Evolutionary conservation across 2,797 vertebrate genomes (phyloP).

Genomic region (Odontamblyopus rebecca): DNA sequence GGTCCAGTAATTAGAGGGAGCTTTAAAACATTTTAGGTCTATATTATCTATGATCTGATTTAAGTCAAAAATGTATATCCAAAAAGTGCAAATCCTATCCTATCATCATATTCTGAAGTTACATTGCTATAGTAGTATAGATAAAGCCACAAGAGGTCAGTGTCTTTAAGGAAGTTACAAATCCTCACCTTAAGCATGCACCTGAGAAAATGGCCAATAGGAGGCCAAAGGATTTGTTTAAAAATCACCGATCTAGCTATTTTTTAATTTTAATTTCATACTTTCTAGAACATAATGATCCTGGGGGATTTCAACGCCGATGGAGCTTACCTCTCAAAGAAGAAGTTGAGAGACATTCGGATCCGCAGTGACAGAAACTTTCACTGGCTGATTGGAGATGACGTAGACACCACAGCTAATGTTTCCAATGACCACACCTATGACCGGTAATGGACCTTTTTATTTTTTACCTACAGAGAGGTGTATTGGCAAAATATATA

Average conservation of each 20-base stretch:
- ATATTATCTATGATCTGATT: too few relatives aligned
- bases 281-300: constrained; percentile 72
- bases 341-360: constrained; percentile 63
- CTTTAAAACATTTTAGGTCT: too few relatives aligned
- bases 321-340: constrained; percentile 56
- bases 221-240: neutral
- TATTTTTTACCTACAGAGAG: neutral
- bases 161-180: too few relatives aligned
- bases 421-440: constrained; percentile 66
- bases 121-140: too few relatives aligned
- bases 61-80: too few relatives aligned
- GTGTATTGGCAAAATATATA: too few relatives aligned
- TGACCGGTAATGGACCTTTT: constrained; percentile 58
- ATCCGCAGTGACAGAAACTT: constrained; percentile 66
- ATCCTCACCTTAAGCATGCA: too few relatives aligned
- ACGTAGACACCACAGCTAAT: constrained; percentile 70
- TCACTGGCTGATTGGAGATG: constrained; percentile 77
- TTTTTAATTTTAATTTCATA: too few relatives aligned
- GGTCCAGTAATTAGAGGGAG: neutral
- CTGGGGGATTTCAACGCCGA: constrained; percentile 80
- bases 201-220: neutral
- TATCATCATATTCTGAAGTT: too few relatives aligned
- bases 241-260: too few relatives aligned
- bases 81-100: too few relatives aligned
- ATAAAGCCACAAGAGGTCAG: too few relatives aligned